Percentiles rank a stretch among this genome's conserved stretches.
phyloP scores from a whole-genome alignment of 2,113 vertebrate genomes.

The Pachyramphus minor region DNA sequence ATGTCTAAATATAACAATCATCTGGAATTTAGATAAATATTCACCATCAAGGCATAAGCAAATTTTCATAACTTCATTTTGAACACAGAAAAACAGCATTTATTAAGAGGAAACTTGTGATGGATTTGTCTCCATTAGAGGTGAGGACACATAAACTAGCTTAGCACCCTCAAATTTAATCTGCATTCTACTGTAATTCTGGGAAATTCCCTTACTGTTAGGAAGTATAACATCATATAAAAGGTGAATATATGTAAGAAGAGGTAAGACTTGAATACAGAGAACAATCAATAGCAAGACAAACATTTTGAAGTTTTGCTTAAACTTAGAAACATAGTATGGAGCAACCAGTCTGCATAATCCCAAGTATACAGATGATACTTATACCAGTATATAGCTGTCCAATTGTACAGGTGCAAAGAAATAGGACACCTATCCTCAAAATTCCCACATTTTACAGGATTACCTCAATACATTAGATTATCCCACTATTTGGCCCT shows the following conservation, averaged over 20 bases:
- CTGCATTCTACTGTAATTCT: background rate
- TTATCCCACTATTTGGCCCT: background rate
- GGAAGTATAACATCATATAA: background rate
- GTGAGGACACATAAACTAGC: background rate
- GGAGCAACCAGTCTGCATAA: background rate
- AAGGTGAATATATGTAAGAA: background rate
- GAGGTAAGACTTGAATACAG: background rate
- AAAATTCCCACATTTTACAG: background rate
- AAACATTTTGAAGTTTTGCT: background rate
- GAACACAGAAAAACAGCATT: background rate
- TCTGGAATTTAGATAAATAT: background rate
- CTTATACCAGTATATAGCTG: background rate
- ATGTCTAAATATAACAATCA: background rate
- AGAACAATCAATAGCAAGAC: background rate
- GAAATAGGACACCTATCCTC: background rate
- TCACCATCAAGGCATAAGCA: background rate
- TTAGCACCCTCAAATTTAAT: background rate
- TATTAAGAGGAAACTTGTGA: background rate
- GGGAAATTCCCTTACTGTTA: background rate
- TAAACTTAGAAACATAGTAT: background rate
- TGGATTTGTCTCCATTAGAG: background rate
- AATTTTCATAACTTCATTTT: background rate
- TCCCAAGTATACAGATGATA: background rate
- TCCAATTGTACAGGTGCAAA: background rate
- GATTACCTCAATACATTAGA: background rate